Evolutionary conservation across 2,888 invertebrate species (phyloP), one percentile per base, ranked within the genome.

Genomic region (Ormyrus rosae): DNA sequence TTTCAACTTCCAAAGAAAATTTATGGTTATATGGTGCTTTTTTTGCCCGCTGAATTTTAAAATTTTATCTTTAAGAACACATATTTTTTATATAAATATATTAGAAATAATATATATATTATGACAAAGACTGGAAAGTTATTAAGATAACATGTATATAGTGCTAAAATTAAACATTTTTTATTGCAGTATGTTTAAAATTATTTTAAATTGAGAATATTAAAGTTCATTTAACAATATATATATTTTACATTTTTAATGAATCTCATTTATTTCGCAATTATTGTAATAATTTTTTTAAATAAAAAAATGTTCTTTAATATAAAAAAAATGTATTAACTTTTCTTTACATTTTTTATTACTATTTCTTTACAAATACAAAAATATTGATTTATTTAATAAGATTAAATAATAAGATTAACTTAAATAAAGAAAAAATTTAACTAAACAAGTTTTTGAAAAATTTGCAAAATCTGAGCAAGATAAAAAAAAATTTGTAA

Each of bases 311-410:
- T n/a, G 6, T 50, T 64, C 50, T 77, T 5, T 9, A 63, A 34
- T 70, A 58, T 64, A 70, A 71, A 69, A 34, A 19, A 78, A 53
- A n/a, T 71, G 67, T 78, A 78, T 78, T 71, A 71, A 71, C 55
- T n/a, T 34, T 71, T 50, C 45, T 19, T 50, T 64, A 64, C 58
- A 51, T 70, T 50, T 63, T 63, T 63, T 50, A 70, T 56, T 55
- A 70, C 53, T 50, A 74, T 65, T 67, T 51, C 3, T 63, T 55
- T 67, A 72, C 48, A 68, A 55, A 61, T 63, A 73, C 48, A 78
- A 78, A 53, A 73, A 34, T 68, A 61, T 55, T 51, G 19, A 4
- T 8, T 50, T 34, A 34, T 34, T 34, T 34, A 34, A 34, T 34
- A 34, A 34, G 19, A 34, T 4, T 19, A 19, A 19, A 19, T 19